A percentile compares a stretch with the other conserved stretches of the same genome.
These are phyloP conservation scores for Chalcis sispes DNA, from an alignment of 2,888 invertebrate genomes.

Conservation along the genomic window DNA sequence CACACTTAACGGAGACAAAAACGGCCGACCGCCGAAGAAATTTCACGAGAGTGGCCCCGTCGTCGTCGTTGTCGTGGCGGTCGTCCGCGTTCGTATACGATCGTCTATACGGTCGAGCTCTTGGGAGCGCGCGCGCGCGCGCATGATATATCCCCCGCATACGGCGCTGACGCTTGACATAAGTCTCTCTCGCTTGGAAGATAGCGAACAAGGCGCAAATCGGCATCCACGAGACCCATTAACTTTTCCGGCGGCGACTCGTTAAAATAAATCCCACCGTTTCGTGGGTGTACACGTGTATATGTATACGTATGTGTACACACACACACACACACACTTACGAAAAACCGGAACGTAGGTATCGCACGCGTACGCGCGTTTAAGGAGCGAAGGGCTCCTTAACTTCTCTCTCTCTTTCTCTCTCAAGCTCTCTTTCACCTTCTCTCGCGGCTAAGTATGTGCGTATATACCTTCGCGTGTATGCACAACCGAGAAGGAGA, in stretches of 20 bases:
- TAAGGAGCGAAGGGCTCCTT: background rate
- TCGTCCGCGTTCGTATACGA: too few species aligned
- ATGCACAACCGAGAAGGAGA: background rate
- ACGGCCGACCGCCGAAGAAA: too few species aligned
- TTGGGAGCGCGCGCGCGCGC: too few species aligned
- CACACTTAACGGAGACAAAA: too few species aligned
- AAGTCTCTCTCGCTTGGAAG: constrained; percentile 48
- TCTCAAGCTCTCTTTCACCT: background rate
- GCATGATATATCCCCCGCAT: constrained; percentile 47
- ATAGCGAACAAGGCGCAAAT: constrained; percentile 36
- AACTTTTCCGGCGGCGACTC: constrained; percentile 65
- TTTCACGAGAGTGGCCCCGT: too few species aligned
- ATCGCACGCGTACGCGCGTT: background rate
- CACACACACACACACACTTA: too few species aligned
- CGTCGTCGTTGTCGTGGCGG: too few species aligned
- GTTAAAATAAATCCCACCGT: constrained; percentile 67
- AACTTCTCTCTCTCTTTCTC: constrained; percentile 6
- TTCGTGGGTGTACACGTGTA: constrained; percentile 64
- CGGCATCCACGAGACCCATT: constrained; percentile 62
- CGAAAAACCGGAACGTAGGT: constrained; percentile 58
- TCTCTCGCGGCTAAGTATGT: too few species aligned
- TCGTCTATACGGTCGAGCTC: too few species aligned
- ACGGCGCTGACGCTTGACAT: constrained; percentile 48
- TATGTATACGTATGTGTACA: background rate
- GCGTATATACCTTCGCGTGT: background rate